Base-by-base conservation (phyloP, 1,140 invertebrate species). In the Lineus longissimus region DNA sequence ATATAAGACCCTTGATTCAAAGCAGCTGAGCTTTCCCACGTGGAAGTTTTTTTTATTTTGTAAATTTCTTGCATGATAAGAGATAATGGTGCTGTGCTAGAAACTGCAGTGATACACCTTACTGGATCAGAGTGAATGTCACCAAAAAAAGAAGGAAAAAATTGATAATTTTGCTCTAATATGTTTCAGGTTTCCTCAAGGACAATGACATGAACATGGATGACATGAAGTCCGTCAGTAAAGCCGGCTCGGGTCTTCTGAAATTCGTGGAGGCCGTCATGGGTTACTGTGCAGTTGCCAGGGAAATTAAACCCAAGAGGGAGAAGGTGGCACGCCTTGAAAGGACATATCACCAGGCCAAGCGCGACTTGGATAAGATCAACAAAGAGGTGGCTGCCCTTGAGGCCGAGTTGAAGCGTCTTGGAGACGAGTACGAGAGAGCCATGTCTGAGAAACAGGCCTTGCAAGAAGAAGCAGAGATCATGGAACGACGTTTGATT, bases 231-330 rank as follows among this genome's bases (percentile, higher is more conserved):
- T 51, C 55, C 13, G 74, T 82, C 63, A 82, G 80, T 70, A 87
- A 88, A 77, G 92, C 92, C 55, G 93, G 92, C 29, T 89, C 87
- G 40, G 91, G 90, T 6, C 81, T 96, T 1, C 85, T 93, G 0
- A 91, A 89, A 80, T 95, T 94, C 78, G 88, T 95, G 0, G 85
- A 88, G 29, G 92, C 92, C 22, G 91, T 95, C 0, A 79, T 94
- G 45, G 90, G 87, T 40, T 95, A 94, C 77, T 94, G 91, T 69
- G 86, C 87, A 0, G 91, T 95, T 0, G 93, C 86, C 69, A 88
- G 87, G 74, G 91, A 94, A 78, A 90, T 89, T 67, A 93, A 93
- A 79, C 92, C 93, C 0, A 95, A 95, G 80, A 88, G 90, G 66
- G 91, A 95, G 30, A 88, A 88, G 79, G 89, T 94, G 0, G 86